A percentile compares a stretch with the other conserved stretches of the same genome.
phyloP scores from a whole-genome alignment of 1,140 invertebrate species.

The Vollenhovia emeryi region DNA sequence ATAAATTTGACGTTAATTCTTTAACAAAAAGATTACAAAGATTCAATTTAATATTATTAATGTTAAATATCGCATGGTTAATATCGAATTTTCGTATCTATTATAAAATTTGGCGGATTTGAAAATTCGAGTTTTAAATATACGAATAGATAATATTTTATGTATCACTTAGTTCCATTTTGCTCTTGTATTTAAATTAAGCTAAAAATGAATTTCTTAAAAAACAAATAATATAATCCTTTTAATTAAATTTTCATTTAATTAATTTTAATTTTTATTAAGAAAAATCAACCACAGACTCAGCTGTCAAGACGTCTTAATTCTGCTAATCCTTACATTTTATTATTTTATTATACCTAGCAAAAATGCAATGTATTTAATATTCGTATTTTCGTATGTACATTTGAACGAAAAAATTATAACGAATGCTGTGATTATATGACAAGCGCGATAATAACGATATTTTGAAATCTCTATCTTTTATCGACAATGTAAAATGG shows the following conservation, averaged over 20 bases:
- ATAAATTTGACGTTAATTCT: not conserved
- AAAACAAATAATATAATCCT: not conserved
- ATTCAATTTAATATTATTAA: not conserved
- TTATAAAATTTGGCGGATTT: no score
- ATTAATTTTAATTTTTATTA: not conserved
- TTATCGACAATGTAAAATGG: constrained; percentile 27
- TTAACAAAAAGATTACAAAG: not conserved
- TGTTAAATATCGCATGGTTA: not conserved
- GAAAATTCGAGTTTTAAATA: not conserved
- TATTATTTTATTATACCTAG: not conserved
- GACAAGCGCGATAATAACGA: constrained; percentile 18
- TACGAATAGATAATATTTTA: not conserved
- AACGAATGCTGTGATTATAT: not conserved
- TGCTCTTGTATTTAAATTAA: not conserved
- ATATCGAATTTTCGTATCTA: not conserved
- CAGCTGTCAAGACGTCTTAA: not conserved
- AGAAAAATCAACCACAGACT: not conserved
- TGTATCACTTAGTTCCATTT: not conserved
- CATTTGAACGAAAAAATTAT: not conserved
- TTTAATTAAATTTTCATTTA: not conserved
- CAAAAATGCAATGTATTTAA: not conserved
- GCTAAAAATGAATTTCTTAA: not conserved
- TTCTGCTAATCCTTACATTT: not conserved
- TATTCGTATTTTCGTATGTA: not conserved
- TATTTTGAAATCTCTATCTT: constrained; percentile 27